Evolutionary conservation across 2,888 invertebrate genomes (phyloP).

Genomic region (Alviniconcha strummeri): DNA sequence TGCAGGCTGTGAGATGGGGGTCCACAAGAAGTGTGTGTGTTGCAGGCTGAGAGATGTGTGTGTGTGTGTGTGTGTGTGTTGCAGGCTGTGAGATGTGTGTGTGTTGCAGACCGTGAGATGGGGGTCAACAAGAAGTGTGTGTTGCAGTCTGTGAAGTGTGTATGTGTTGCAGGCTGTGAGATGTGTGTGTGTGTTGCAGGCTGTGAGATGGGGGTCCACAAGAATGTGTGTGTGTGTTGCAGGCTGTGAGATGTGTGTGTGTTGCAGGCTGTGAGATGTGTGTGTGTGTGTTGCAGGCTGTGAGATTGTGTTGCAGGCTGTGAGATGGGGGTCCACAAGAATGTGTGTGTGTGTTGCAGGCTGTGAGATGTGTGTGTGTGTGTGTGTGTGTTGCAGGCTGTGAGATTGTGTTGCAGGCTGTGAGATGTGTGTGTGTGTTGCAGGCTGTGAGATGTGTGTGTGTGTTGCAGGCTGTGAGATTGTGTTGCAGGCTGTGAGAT

Average conservation of each 20-base stretch:
- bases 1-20: constrained; percentile 88
- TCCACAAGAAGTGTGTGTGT: constrained; percentile 57
- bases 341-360: constrained; percentile 76
- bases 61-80: constrained; percentile 70
- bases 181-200: constrained; percentile 78
- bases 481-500: constrained; percentile 83
- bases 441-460: background rate
- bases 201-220: constrained; percentile 91
- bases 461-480: no score
- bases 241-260: constrained; percentile 85
- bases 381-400: background rate
- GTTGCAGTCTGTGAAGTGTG: background rate
- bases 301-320: constrained; percentile 84
- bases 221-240: constrained; percentile 80
- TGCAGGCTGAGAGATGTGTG: constrained; percentile 88
- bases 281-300: constrained; percentile 79
- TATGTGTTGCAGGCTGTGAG: constrained; percentile 82
- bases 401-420: constrained; percentile 75
- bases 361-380: constrained; percentile 88
- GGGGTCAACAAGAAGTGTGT: constrained; percentile 81
- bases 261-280: background rate
- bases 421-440: constrained; percentile 78
- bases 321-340: constrained; percentile 85
- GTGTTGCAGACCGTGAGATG: background rate
- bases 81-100: background rate